Evolutionary conservation across 1,140 invertebrate species (phyloP).

Genomic region (Cheumatopsyche charites): DNA sequence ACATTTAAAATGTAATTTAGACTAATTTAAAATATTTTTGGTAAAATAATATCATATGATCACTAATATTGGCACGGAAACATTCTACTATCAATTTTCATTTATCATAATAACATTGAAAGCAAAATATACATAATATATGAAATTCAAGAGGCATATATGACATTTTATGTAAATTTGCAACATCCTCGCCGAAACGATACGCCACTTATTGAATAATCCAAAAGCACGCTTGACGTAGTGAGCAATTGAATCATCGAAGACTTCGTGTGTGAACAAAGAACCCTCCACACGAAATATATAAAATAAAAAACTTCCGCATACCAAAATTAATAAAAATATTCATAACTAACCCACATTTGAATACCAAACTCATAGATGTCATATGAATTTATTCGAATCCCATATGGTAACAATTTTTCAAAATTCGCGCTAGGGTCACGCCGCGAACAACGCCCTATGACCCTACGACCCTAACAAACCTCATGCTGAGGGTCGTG

Average conservation of each 20-base stretch:
- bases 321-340: neutral
- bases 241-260: neutral
- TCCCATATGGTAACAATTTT: too few species aligned
- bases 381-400: too few species aligned
- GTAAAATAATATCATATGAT: too few species aligned
- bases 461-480: neutral
- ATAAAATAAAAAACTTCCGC: too few species aligned
- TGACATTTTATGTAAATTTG: neutral
- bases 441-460: slow-evolving; percentile 19
- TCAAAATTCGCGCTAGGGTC: neutral
- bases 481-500: neutral
- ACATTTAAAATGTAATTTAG: too few species aligned
- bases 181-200: neutral
- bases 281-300: neutral
- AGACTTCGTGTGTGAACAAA: neutral
- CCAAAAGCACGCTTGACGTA: slow-evolving; percentile 1
- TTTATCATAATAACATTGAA: too few species aligned
- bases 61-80: too few species aligned
- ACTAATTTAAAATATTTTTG: too few species aligned
- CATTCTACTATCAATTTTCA: too few species aligned
- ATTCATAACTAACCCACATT: neutral
- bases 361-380: neutral
- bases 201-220: slow-evolving; percentile 14
- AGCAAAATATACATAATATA: too few species aligned
- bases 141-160: neutral